phyloP scores from a whole-genome alignment of 2,797 vertebrate genomes.

The Nannoperca australis region DNA sequence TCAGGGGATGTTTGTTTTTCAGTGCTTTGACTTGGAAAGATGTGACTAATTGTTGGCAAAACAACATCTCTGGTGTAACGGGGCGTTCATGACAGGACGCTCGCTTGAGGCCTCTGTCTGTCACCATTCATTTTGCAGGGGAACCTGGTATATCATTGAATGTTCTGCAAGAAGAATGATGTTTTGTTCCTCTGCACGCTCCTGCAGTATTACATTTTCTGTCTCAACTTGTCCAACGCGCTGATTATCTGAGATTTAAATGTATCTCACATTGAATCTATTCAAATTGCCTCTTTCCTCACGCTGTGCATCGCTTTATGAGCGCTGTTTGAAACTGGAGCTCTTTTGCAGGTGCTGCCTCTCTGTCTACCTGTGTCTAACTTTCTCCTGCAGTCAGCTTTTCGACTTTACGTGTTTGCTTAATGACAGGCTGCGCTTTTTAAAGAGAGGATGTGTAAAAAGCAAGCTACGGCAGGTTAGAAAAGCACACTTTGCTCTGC shows the following conservation, averaged over 20 bases:
- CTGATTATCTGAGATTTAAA: conserved; percentile 52
- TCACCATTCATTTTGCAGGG: not conserved
- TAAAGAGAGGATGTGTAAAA: conserved; percentile 57
- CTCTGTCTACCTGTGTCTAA: conserved; percentile 49
- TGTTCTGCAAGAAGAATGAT: not conserved
- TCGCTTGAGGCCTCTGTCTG: conserved; percentile 22
- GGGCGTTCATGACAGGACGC: conserved; percentile 32
- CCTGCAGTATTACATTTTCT: conserved; percentile 13
- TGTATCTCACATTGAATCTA: conserved; percentile 31
- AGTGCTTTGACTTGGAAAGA: conserved; percentile 54
- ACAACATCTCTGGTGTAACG: conserved; percentile 52
- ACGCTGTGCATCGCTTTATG: conserved; percentile 9
- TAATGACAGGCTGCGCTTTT: conserved; percentile 73
- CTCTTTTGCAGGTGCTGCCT: conserved; percentile 48
- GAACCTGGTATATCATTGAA: not conserved
- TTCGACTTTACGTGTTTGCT: conserved; percentile 55
- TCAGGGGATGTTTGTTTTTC: conserved; percentile 39
- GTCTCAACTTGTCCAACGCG: conserved; percentile 18
- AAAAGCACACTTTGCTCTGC: conserved; percentile 42
- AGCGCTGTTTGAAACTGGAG: conserved; percentile 42
- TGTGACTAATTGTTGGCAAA: conserved; percentile 68
- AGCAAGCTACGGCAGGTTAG: conserved; percentile 54
- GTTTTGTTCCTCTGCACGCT: conserved; percentile 3
- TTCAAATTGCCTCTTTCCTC: conserved; percentile 25
- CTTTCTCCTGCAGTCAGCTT: conserved; percentile 69